These are phyloP conservation scores for Ianthella basta DNA, from an alignment of 37 sponge, comb jelly and placozoan species.

Conservation along the genomic window DNA sequence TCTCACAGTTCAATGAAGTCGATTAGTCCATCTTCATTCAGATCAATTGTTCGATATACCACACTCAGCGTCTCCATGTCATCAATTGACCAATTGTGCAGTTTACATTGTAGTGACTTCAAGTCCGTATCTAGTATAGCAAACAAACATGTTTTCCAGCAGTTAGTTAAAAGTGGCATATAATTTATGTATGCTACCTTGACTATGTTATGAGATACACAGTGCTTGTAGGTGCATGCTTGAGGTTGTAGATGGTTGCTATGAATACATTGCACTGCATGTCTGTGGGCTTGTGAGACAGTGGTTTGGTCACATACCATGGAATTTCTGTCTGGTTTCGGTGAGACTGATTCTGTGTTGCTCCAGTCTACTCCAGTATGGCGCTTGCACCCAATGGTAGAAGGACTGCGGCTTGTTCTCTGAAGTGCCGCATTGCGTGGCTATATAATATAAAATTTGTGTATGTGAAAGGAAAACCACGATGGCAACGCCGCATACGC, in stretches of 20 bases:
- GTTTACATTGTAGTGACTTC: not conserved
- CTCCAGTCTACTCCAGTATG: slow-evolving; percentile 17
- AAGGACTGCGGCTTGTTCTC: not conserved
- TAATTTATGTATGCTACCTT: too few relatives aligned
- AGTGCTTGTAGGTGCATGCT: too few relatives aligned
- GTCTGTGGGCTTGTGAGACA: too few relatives aligned
- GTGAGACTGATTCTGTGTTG: not conserved
- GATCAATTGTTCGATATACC: slow-evolving; percentile 31
- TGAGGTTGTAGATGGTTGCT: too few relatives aligned
- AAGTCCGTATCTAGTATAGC: not conserved
- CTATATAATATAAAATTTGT: not conserved
- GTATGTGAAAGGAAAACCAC: too few relatives aligned
- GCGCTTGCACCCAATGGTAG: slow-evolving; percentile 16
- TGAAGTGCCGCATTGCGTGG: not conserved
- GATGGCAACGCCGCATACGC: too few relatives aligned
- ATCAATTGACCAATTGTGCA: not conserved
- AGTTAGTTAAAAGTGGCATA: too few relatives aligned
- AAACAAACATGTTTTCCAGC: not conserved
- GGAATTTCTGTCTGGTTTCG: not conserved
- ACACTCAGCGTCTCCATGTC: not conserved
- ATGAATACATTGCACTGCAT: too few relatives aligned
- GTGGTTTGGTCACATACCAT: not conserved
- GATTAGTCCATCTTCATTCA: slow-evolving; percentile 60
- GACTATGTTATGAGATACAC: too few relatives aligned
- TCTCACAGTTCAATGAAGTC: slow-evolving; percentile 58